Conservation (phyloP, 2,888 invertebrate genomes). For the Zygaena filipendulae region DNA sequence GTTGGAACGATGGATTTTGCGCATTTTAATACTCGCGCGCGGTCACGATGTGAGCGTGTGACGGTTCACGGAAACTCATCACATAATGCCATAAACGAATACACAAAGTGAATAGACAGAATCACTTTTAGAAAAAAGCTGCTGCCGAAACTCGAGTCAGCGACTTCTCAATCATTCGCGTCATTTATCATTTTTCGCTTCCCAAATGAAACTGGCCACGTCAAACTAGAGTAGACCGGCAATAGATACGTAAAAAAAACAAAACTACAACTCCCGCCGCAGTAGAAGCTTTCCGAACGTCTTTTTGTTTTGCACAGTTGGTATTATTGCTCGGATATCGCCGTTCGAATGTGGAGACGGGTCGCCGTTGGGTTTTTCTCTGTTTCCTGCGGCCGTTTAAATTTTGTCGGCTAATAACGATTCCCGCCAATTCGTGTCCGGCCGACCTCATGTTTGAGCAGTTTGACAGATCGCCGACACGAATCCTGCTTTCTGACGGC, state of each 20-base stretch:
- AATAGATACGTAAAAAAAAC: slow-evolving; percentile 56
- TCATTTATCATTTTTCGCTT: slow-evolving; percentile 58
- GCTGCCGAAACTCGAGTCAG: slow-evolving; percentile 35
- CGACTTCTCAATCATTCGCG: slow-evolving; percentile 60
- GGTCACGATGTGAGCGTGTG: too few species aligned
- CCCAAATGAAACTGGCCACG: slow-evolving; percentile 49
- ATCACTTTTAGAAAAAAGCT: slow-evolving; percentile 48
- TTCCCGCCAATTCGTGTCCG: slow-evolving; percentile 32
- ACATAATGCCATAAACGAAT: too few species aligned
- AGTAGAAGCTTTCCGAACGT: slow-evolving; percentile 54
- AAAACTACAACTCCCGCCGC: slow-evolving; percentile 32
- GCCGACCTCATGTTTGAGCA: slow-evolving; percentile 52
- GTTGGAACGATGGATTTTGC: slow-evolving; percentile 35
- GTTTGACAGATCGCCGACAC: slow-evolving; percentile 65
- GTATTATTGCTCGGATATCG: slow-evolving; percentile 30
- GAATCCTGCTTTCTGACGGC: slow-evolving; percentile 56
- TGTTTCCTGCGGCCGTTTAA: slow-evolving; percentile 26
- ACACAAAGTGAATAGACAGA: slow-evolving; percentile 32
- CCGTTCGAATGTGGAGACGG: slow-evolving; percentile 31
- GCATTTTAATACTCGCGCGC: slow-evolving; percentile 47
- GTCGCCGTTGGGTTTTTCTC: slow-evolving; percentile 24
- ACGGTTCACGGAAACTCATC: too few species aligned
- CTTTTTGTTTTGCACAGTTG: slow-evolving; percentile 54
- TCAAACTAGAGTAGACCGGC: slow-evolving; percentile 53
- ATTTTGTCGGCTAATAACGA: slow-evolving; percentile 40